Evolutionary conservation across 2,113 vertebrate genomes (phyloP).

Genomic region (Chaenocephalus aceratus): DNA sequence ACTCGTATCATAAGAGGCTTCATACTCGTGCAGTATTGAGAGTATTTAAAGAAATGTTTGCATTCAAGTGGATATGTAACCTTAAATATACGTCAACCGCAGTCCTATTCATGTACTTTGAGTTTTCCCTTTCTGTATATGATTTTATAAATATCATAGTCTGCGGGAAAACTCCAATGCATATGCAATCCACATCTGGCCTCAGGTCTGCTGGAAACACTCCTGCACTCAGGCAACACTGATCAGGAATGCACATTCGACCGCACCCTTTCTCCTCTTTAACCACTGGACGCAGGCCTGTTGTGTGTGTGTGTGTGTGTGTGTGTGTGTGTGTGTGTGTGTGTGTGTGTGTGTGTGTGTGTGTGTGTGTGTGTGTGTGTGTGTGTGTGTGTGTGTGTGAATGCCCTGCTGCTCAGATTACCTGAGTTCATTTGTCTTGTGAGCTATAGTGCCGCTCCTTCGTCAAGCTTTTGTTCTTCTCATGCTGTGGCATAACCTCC

Average conservation of each 20-base stretch:
- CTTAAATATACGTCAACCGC: not conserved
- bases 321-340: conserved; percentile 40
- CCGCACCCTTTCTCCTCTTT: conserved; percentile 75
- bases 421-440: conserved; percentile 59
- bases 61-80: not conserved
- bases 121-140: conserved; percentile 15
- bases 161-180: conserved; percentile 35
- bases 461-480: conserved; percentile 53
- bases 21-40: too few relatives aligned
- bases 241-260: conserved; percentile 77
- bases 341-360: conserved; percentile 43
- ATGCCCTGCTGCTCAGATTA: conserved; percentile 73
- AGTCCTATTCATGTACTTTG: not conserved
- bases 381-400: conserved; percentile 50
- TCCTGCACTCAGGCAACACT: conserved; percentile 67
- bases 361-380: conserved; percentile 44
- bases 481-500: conserved; percentile 15
- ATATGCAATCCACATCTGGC: conserved; percentile 68
- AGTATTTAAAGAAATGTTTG: not conserved
- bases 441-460: conserved; percentile 66
- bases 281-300: conserved; percentile 68
- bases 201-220: conserved; percentile 57
- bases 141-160: conserved; percentile 23
- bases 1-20: not conserved
- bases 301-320: conserved; percentile 30